Conservation (phyloP, 2,888 invertebrate species). For the Buathra laborator region DNA sequence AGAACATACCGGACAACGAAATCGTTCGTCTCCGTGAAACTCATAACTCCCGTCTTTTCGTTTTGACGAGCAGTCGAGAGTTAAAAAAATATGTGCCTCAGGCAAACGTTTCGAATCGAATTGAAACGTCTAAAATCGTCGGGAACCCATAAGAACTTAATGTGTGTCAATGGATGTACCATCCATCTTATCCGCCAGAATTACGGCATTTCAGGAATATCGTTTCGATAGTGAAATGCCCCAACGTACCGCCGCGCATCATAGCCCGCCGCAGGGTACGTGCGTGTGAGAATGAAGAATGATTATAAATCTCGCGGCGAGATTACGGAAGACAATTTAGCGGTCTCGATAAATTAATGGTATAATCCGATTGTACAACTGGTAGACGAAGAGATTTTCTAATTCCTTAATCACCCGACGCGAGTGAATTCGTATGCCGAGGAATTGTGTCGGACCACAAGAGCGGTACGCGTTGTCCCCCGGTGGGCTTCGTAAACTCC, state of each 20-base stretch:
- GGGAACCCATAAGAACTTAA: not conserved
- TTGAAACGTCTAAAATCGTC: not conserved
- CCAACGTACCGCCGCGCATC: not conserved
- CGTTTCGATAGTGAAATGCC: slow-evolving; percentile 3
- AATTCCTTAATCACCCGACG: slow-evolving; percentile 57
- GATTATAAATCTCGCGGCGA: slow-evolving; percentile 51
- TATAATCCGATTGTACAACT: slow-evolving; percentile 59
- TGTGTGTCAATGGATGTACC: slow-evolving; percentile 7
- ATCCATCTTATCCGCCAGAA: not conserved
- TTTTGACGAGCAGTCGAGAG: not conserved
- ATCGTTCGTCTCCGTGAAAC: no score
- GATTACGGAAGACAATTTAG: slow-evolving; percentile 56
- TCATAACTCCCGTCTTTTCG: no score
- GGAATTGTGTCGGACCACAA: slow-evolving; percentile 18
- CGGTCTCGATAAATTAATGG: slow-evolving; percentile 53
- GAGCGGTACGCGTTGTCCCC: slow-evolving; percentile 30
- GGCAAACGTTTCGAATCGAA: not conserved
- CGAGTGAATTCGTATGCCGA: slow-evolving; percentile 5
- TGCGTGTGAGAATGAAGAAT: slow-evolving; percentile 32
- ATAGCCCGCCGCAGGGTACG: not conserved
- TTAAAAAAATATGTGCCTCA: not conserved
- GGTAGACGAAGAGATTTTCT: slow-evolving; percentile 38
- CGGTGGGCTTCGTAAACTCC: slow-evolving; percentile 16
- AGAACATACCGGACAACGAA: no score
- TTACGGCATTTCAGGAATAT: not conserved